Percentiles rank a stretch among this genome's conserved stretches.
Conservation (phyloP, 2,888 invertebrate genomes). For the Cryptocheilus praepositus region DNA sequence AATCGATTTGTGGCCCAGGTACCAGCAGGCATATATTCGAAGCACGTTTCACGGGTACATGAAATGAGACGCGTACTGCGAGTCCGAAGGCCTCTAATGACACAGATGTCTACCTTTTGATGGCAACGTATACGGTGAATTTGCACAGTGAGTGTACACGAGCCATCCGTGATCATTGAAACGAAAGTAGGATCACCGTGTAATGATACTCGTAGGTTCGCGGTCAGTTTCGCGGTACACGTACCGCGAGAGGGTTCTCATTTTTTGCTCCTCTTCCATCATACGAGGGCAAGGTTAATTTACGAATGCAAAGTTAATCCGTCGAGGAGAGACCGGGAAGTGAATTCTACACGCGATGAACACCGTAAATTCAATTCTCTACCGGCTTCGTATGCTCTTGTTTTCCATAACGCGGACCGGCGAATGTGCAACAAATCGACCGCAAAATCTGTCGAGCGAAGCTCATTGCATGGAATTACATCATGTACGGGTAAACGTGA, state of each 20-base stretch:
- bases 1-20: conserved; percentile 28
- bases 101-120: conserved; percentile 3
- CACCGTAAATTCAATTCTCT: conserved; percentile 1
- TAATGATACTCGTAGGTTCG: too few relatives aligned
- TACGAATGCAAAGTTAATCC: conserved; percentile 28
- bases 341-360: conserved; percentile 18
- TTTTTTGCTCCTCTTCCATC: conserved; percentile 1
- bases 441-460: too few relatives aligned
- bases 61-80: conserved; percentile 32
- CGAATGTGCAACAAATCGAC: too few relatives aligned
- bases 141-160: conserved; percentile 1
- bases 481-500: too few relatives aligned
- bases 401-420: too few relatives aligned
- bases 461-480: too few relatives aligned
- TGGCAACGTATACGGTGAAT: conserved; percentile 17
- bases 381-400: too few relatives aligned
- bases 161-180: neutral
- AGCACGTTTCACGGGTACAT: conserved; percentile 34
- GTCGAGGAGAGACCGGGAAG: conserved; percentile 24
- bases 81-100: conserved; percentile 23
- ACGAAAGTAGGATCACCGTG: too few relatives aligned
- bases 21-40: conserved; percentile 53
- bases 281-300: conserved; percentile 28
- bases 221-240: too few relatives aligned
- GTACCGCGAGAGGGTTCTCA: too few relatives aligned